A percentile compares a stretch with the other conserved stretches of the same genome.
Evolutionary conservation across 2,888 invertebrate genomes (phyloP).

Genomic region (Pristionchus arcanus): DNA sequence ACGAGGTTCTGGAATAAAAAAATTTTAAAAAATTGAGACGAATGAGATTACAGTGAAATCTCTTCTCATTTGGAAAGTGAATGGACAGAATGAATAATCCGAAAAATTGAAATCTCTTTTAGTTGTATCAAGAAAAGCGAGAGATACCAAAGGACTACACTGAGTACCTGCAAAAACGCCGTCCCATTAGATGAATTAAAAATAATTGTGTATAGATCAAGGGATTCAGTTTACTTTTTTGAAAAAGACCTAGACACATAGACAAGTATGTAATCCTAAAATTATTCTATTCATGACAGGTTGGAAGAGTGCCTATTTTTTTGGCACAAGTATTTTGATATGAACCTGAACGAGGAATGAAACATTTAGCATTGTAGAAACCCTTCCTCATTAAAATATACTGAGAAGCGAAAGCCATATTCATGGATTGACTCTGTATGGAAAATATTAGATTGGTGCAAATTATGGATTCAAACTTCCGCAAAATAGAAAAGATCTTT

Average conservation of each 20-base stretch:
- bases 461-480: background rate
- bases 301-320: too few species aligned
- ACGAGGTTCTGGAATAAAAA: conserved; percentile 7
- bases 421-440: background rate
- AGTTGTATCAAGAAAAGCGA: background rate
- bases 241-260: too few species aligned
- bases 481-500: conserved; percentile 24
- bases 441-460: background rate
- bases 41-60: background rate
- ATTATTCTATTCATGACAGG: too few species aligned
- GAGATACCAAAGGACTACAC: background rate
- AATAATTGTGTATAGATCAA: background rate
- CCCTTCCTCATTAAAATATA: conserved; percentile 32
- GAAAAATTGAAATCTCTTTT: background rate
- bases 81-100: background rate
- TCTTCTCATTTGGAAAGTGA: background rate
- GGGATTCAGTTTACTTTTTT: too few species aligned
- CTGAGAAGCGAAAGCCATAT: background rate
- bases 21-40: background rate
- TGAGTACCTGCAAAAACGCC: background rate
- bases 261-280: too few species aligned
- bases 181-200: background rate
- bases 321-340: background rate
- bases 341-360: background rate
- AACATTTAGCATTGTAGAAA: conserved; percentile 46